Conservation (phyloP, 2,888 invertebrate genomes). For the Rosalia funebris region DNA sequence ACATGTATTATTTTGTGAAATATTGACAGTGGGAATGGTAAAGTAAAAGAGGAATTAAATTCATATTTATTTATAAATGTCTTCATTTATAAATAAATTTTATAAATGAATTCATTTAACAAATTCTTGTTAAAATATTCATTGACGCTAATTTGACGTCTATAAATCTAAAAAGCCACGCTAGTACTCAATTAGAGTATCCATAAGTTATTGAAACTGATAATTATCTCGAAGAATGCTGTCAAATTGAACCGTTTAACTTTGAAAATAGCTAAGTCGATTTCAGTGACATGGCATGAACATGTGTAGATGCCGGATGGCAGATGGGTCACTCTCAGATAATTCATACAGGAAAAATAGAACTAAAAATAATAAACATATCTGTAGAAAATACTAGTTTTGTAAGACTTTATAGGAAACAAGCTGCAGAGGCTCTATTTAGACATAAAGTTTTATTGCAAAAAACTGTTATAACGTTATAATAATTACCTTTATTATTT, state of each 20-base stretch:
- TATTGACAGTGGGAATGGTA: too few species aligned
- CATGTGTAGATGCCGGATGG: not conserved
- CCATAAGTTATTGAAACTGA: constrained; percentile 24
- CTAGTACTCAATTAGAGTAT: constrained; percentile 23
- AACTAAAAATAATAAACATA: not conserved
- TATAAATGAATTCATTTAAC: too few species aligned
- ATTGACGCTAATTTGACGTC: constrained; percentile 59
- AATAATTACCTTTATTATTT: too few species aligned
- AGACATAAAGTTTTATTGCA: too few species aligned
- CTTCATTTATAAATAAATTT: too few species aligned
- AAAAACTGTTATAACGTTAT: too few species aligned
- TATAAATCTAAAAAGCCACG: constrained; percentile 35
- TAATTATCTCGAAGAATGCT: constrained; percentile 19
- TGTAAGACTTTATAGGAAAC: not conserved
- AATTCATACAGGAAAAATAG: not conserved
- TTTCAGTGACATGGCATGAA: constrained; percentile 10
- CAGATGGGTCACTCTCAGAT: not conserved
- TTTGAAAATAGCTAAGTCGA: constrained; percentile 6
- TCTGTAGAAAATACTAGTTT: not conserved
- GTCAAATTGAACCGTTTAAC: constrained; percentile 21
- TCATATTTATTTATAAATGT: too few species aligned
- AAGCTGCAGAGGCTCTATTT: not conserved
- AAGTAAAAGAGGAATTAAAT: too few species aligned
- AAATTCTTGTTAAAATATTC: constrained; percentile 56
- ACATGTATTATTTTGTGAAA: too few species aligned